These are phyloP conservation scores for Hydroisotoma schaefferi DNA, from an alignment of 2,888 invertebrate species.

Conservation along the genomic window DNA sequence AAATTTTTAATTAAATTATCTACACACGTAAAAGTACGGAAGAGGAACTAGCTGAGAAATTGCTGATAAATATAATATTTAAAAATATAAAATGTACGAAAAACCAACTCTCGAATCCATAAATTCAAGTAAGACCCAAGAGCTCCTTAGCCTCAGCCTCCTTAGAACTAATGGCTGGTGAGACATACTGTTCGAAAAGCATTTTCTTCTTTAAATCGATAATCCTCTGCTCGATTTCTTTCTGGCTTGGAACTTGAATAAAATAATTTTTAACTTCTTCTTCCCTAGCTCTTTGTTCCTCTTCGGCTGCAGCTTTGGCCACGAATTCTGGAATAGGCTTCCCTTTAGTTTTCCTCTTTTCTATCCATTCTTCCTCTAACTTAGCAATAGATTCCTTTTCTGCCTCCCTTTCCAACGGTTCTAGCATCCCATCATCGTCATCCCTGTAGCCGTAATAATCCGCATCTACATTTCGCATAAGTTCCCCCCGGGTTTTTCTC, in stretches of 20 bases:
- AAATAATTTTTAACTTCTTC: conserved; percentile 63
- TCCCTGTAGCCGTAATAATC: conserved; percentile 99
- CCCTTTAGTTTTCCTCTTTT: conserved; percentile 59
- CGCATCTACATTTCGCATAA: conserved; percentile 97
- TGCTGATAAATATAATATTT: too few species aligned
- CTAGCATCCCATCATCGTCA: conserved; percentile 93
- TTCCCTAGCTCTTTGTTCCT: conserved; percentile 52
- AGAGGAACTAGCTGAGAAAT: too few species aligned
- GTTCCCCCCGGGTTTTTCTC: conserved; percentile 86
- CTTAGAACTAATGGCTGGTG: conserved; percentile 51
- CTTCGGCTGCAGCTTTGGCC: conserved; percentile 47
- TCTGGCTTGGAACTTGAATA: conserved; percentile 89
- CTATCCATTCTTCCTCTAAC: conserved; percentile 55
- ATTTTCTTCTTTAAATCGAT: conserved; percentile 87
- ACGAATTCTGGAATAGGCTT: conserved; percentile 52
- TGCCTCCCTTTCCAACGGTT: conserved; percentile 77
- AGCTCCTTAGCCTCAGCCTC: conserved; percentile 53
- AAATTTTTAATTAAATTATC: too few species aligned
- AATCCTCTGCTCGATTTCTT: conserved; percentile 89
- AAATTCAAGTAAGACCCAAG: conserved; percentile 49
- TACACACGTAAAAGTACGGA: too few species aligned
- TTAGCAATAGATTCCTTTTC: conserved; percentile 64
- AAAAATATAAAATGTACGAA: too few species aligned
- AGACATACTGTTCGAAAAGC: conserved; percentile 74
- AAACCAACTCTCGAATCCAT: too few species aligned